phyloP scores from a whole-genome alignment of 1,140 invertebrate species.

The Nephila pilipes region DNA sequence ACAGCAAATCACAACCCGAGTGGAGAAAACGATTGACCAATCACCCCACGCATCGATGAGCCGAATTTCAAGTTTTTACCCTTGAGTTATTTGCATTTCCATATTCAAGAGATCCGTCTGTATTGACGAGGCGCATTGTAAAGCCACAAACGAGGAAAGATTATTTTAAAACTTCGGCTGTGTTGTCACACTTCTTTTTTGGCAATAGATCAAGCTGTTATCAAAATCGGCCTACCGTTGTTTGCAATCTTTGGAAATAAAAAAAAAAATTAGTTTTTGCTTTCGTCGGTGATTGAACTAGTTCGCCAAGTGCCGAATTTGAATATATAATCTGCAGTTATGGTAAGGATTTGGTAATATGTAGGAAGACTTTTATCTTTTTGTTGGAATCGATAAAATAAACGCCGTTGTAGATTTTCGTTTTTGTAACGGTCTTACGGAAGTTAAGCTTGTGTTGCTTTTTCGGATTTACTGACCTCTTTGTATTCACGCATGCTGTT shows the following conservation, averaged over 20 bases:
- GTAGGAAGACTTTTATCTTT: too few relatives aligned
- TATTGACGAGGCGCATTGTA: neutral
- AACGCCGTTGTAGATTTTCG: too few relatives aligned
- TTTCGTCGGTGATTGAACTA: constrained; percentile 4
- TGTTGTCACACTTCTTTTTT: neutral
- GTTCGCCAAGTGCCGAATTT: neutral
- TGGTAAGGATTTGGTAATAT: too few relatives aligned
- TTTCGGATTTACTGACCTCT: too few relatives aligned
- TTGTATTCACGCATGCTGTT: too few relatives aligned
- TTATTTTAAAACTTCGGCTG: neutral
- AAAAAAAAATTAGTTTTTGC: neutral
- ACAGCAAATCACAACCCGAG: constrained; percentile 18
- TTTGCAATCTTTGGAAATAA: neutral
- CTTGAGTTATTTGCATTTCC: neutral
- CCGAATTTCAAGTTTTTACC: constrained; percentile 21
- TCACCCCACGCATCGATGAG: constrained; percentile 26
- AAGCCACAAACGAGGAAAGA: neutral
- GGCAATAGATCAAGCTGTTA: too few relatives aligned
- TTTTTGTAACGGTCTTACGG: too few relatives aligned
- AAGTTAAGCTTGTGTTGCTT: too few relatives aligned
- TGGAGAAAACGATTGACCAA: constrained; percentile 37
- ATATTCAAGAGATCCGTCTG: neutral
- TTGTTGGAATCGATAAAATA: too few relatives aligned
- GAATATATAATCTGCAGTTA: neutral
- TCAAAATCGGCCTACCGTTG: neutral